Base-by-base conservation (phyloP, 2,888 invertebrate genomes). In the Baronia brevicornis region DNA sequence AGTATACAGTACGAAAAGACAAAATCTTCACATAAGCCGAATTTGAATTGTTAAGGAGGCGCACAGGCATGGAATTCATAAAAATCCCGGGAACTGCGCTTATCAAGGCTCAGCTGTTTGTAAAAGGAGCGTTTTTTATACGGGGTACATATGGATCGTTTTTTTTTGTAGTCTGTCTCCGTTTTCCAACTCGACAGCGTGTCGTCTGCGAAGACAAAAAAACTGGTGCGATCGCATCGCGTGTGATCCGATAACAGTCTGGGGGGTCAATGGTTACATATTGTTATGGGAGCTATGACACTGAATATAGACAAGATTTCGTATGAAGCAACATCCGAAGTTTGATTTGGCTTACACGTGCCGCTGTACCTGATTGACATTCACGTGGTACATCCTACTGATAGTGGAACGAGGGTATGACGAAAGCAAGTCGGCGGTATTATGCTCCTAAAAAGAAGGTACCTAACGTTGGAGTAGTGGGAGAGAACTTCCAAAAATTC, bases 91-190 rank as follows among this genome's bases (percentile, higher is more conserved):
- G 23, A 23, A 39, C 22, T 10, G 18, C 11, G 21, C 51, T 62
- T 63, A 60, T 66, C 62, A 51, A 43, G 43, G 48, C 71, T 78
- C 75, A 75, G 75, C 75, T 77, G 75, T 72, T 73, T 67, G 65
- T 63, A 51, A 54, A 62, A 54, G 54, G 49, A 59, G 36, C 49
- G 33, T 60, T 72, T 71, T 74, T 69, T 59, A 48, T 43, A 39
- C 24, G 40, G 29, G 36, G 43, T 54, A 60, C 64, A 69, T 65
- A 64, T 61, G 62, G 59, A 56, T 50, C 44, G 44, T 59, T 62
- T 70, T 69, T 65, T 60, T 56, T 46, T 28, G 28, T 36, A 33
- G 38, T 30, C 19, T 29, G 29, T 26, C 18, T 33, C 13, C 21
- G 28, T 13, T 33, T 28, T 30, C 9, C 28, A 17, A 23, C 14